A percentile compares a stretch with the other conserved stretches of the same genome.
Evolutionary conservation across 2,113 vertebrate species (phyloP).

Genomic region (Trogon melanurus): DNA sequence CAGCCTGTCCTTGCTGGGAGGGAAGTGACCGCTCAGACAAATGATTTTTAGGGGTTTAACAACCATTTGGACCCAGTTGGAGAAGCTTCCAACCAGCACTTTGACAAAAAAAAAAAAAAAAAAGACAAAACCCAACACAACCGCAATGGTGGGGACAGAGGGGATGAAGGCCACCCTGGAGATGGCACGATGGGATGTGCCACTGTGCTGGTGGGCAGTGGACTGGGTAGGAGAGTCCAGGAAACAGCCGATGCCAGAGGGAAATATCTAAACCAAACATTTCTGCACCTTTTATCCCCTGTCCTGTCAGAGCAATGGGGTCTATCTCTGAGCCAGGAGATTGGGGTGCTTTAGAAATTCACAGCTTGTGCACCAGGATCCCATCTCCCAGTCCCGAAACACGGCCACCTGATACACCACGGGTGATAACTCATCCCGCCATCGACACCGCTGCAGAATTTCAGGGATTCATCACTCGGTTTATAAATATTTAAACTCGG

Average conservation of each 20-base stretch:
- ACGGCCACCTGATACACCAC: not conserved
- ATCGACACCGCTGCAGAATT: not conserved
- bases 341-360: not conserved
- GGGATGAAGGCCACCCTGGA: not conserved
- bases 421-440: not conserved
- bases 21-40: not conserved
- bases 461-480: not conserved
- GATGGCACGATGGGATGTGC: accelerated
- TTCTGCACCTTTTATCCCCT: not conserved
- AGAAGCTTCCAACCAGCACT: not conserved
- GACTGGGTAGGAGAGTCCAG: not conserved
- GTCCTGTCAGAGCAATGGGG: not conserved
- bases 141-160: accelerated
- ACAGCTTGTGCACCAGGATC: accelerated
- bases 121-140: not conserved
- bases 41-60: not conserved
- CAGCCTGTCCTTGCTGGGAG: not conserved
- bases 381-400: not conserved
- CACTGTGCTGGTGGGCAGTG: accelerated
- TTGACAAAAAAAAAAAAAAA: not conserved
- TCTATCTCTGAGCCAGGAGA: accelerated
- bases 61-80: not conserved
- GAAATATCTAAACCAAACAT: not conserved
- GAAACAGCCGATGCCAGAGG: not conserved
- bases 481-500: constrained; percentile 32